Evolutionary conservation across 1,140 invertebrate species (phyloP), one percentile per base, ranked within the genome.

Genomic region (Dreissena rostriformis): DNA sequence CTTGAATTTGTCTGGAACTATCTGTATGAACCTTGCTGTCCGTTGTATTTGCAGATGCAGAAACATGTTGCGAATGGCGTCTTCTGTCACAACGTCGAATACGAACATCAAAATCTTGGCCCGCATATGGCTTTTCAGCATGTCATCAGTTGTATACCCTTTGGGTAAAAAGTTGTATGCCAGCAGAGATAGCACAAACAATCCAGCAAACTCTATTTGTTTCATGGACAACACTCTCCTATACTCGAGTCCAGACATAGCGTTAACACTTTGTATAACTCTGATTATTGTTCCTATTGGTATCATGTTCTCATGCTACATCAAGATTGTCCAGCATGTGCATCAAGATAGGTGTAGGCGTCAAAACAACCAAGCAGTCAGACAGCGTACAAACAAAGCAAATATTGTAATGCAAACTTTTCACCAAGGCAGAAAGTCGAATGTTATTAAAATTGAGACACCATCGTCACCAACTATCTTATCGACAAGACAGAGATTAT

Each of bases 41-140:
- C n/a, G n/a, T 63, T 24, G n/a, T 76, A n/a, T 24, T 66, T 77
- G 52, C 75, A 77, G 75, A 65, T 77, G 52, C 63, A 77, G 28
- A 52, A 77, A 49, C 53, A 77, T 77, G 75, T 24, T 77, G 61
- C 24, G 75, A 52, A 51, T 77, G 4, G 26, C 29, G 12, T 22
- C 24, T 24, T 22, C 28, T 12, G 19, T 67, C 6, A 53, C 63
- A 51, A 11, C 61, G n/a, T 53, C 15, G 39, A 66, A 53, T 0
- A 51, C 22, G 29, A 67, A 7, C n/a, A n/a, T 77, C 6, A 19
- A 53, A 22, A 49, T 22, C 14, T 0, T 77, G n/a, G 4, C n/a
- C 49, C 14, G 22, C 19, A 39, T 67, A 22, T 77, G 75, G 75
- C 5, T 77, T 10, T 26, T 22, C 19, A 77, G 75, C 29, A 28